These are phyloP conservation scores for Ceratitis capitata DNA, from an alignment of 1,140 invertebrate genomes.

Conservation along the genomic window DNA sequence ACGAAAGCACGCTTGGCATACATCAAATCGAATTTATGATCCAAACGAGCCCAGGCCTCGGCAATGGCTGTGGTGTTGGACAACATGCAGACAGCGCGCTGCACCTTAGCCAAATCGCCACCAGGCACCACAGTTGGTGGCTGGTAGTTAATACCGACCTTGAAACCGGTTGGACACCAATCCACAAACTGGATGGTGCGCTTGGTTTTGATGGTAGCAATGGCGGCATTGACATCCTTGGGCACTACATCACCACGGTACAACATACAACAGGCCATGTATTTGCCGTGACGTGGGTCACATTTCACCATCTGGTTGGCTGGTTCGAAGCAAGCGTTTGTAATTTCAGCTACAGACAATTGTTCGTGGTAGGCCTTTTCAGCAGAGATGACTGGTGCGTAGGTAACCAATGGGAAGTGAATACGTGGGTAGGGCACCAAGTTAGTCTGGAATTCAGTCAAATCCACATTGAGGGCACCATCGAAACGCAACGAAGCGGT, in stretches of 20 bases:
- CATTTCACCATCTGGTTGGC: slow-evolving; percentile 90
- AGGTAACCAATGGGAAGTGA: slow-evolving; percentile 82
- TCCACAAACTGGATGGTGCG: slow-evolving; percentile 84
- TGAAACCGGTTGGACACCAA: slow-evolving; percentile 86
- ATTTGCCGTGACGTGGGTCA: slow-evolving; percentile 81
- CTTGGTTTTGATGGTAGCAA: slow-evolving; percentile 90
- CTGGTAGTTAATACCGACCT: slow-evolving; percentile 84
- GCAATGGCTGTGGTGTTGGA: slow-evolving; percentile 88
- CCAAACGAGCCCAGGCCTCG: slow-evolving; percentile 84
- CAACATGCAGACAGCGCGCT: slow-evolving; percentile 87
- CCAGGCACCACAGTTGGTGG: slow-evolving; percentile 83
- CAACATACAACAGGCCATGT: slow-evolving; percentile 89
- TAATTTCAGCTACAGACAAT: slow-evolving; percentile 81
- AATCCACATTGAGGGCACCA: slow-evolving; percentile 87
- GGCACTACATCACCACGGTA: slow-evolving; percentile 78
- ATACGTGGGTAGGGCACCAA: slow-evolving; percentile 85
- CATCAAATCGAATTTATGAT: slow-evolving; percentile 87
- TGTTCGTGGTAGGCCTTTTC: slow-evolving; percentile 87
- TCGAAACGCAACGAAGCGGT: slow-evolving; percentile 88
- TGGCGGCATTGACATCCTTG: slow-evolving; percentile 89
- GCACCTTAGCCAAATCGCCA: slow-evolving; percentile 85
- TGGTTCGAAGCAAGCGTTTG: slow-evolving; percentile 84
- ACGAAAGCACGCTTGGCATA: slow-evolving; percentile 80
- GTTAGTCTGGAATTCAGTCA: slow-evolving; percentile 91
- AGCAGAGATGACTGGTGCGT: slow-evolving; percentile 80